A percentile compares a stretch with the other conserved stretches of the same genome.
Conservation (phyloP, 2,888 invertebrate species). For the Callinectes sapidus region DNA sequence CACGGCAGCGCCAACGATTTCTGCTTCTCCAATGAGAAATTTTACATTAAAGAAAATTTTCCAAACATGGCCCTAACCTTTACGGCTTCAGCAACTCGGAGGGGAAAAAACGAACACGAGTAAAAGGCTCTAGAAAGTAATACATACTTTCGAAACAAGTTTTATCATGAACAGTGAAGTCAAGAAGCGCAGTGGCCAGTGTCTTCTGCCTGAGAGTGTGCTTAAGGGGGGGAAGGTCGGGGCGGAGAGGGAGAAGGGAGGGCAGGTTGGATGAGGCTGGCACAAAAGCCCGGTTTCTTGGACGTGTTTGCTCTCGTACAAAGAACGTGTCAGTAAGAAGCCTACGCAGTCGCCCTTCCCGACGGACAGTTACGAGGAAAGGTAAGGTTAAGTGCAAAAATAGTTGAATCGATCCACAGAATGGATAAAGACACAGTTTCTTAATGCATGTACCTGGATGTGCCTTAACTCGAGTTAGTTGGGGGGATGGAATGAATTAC, state of each 20-base stretch:
- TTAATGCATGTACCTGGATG: not conserved
- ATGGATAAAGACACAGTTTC: not conserved
- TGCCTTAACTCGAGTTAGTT: not conserved
- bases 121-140: not conserved
- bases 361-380: not conserved
- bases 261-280: conserved; percentile 24
- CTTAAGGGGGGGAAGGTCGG: conserved; percentile 19
- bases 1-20: conserved; percentile 13
- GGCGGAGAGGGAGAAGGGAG: not conserved
- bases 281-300: conserved; percentile 24
- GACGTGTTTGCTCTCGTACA: conserved; percentile 34
- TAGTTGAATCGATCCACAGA: conserved; percentile 16
- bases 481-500: not conserved
- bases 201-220: not conserved
- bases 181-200: not conserved
- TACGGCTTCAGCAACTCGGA: not conserved
- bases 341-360: conserved; percentile 8
- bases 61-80: not conserved
- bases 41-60: conserved; percentile 7
- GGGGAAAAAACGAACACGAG: not conserved
- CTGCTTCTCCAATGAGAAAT: not conserved
- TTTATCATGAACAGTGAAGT: not conserved
- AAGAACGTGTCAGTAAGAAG: conserved; percentile 31
- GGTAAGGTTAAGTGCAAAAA: conserved; percentile 27
- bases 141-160: not conserved